Percentiles rank a stretch among this genome's conserved stretches.
Conservation (phyloP, 1,140 invertebrate genomes). For the Ceratina japonica region DNA sequence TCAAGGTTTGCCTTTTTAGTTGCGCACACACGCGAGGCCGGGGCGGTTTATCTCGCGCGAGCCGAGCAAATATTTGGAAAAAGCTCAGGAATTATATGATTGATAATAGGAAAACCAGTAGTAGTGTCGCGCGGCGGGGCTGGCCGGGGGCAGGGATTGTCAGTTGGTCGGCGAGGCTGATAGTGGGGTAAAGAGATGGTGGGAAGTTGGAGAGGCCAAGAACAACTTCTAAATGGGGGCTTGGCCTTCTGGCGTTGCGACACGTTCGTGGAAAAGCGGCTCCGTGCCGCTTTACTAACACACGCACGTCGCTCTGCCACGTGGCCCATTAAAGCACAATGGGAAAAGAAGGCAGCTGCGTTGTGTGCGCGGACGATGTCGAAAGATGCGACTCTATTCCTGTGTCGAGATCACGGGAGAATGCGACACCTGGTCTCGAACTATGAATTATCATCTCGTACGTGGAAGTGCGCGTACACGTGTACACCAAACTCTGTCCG, state of each 20-base stretch:
- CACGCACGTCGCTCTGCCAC: constrained; percentile 68
- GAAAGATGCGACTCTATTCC: constrained; percentile 47
- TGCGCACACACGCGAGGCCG: not conserved
- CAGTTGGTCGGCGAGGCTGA: constrained; percentile 6
- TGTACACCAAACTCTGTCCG: not conserved
- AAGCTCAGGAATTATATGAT: constrained; percentile 4
- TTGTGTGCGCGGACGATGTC: constrained; percentile 52
- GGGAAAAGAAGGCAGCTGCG: constrained; percentile 61
- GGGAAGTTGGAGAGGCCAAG: constrained; percentile 43
- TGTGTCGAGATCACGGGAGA: constrained; percentile 46
- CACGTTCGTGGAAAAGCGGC: constrained; percentile 74
- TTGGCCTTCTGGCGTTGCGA: constrained; percentile 73
- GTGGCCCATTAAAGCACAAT: constrained; percentile 54
- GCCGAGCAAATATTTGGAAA: constrained; percentile 34
- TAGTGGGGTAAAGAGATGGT: not conserved
- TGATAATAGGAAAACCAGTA: constrained; percentile 21
- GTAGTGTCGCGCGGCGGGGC: not conserved
- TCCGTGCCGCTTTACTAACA: constrained; percentile 75
- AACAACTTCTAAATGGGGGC: constrained; percentile 68
- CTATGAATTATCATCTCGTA: constrained; percentile 43
- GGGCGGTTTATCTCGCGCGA: not conserved
- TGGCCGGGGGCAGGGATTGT: not conserved
- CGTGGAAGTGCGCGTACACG: constrained; percentile 36
- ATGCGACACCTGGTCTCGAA: constrained; percentile 45
- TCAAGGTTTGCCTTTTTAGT: not conserved